Percentiles rank a stretch among this genome's conserved stretches.
phyloP scores from a whole-genome alignment of 2,888 invertebrate species.

The Philhelius pedissequus region DNA sequence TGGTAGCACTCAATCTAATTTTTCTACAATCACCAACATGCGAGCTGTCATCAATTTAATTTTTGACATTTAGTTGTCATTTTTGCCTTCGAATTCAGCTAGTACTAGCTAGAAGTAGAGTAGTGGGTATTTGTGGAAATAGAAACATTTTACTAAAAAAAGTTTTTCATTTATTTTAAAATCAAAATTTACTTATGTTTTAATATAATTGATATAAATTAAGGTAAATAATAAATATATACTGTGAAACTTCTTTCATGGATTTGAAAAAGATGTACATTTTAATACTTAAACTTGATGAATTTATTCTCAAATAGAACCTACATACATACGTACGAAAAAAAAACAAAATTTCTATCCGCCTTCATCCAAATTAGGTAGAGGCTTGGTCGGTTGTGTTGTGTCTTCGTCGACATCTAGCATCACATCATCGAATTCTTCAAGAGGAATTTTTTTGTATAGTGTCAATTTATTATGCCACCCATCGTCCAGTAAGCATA shows the following conservation, averaged over 20 bases:
- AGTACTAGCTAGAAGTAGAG: too few species aligned
- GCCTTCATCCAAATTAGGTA: slow-evolving; percentile 61
- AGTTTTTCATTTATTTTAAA: neutral
- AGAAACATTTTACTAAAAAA: slow-evolving; percentile 2
- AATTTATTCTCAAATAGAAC: slow-evolving; percentile 20
- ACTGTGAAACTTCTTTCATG: neutral
- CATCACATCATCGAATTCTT: slow-evolving; percentile 28
- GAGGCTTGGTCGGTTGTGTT: slow-evolving; percentile 37
- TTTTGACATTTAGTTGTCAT: neutral
- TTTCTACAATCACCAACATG: neutral
- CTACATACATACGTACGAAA: slow-evolving; percentile 32
- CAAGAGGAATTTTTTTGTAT: slow-evolving; percentile 37
- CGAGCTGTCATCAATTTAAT: neutral
- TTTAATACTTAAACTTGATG: neutral
- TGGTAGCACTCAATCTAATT: neutral
- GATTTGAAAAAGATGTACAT: neutral
- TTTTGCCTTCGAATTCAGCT: too few species aligned
- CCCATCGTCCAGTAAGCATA: slow-evolving; percentile 63
- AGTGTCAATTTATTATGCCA: slow-evolving; percentile 46
- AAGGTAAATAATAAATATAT: slow-evolving; percentile 50
- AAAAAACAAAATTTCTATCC: slow-evolving; percentile 18
- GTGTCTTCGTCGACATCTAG: slow-evolving; percentile 32
- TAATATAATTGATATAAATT: slow-evolving; percentile 19
- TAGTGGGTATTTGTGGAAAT: neutral
- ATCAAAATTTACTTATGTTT: slow-evolving; percentile 24